Evolutionary conservation across 2,888 invertebrate species (phyloP), one percentile per base, ranked within the genome.

Genomic region (Athetis lepigone): DNA sequence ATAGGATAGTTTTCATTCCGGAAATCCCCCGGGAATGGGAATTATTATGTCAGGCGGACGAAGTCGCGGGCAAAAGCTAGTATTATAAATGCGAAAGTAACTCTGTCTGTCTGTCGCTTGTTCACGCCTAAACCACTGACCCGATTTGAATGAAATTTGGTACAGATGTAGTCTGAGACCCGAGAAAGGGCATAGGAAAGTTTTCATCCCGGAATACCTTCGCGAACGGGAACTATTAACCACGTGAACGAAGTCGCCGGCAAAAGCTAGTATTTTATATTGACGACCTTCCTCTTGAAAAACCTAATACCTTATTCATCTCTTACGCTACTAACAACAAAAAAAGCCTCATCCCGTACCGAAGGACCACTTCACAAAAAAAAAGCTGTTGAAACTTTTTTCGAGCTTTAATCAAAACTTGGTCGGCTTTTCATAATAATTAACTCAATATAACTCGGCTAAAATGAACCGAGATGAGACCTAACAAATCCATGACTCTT

Each of bases 321-420:
- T 67, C 8, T n/a, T 27, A 27, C 11, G 27, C 33, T 27, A 25
- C 19, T 4, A 11, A 18, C 8, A 61, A 33, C 29, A 55, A 66
- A 47, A 43, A 16, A 8, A 2, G 18, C 6, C 5, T 13, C 2
- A 4, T n/a, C 13, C 7, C n/a, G n/a, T 9, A 36, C 40, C 29
- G 2, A 55, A 75, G 45, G 46, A 75, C 50, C 54, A 42, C 19
- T 50, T 36, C 13, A 4, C 9, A 37, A 49, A 50, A 59, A 63
- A 37, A 42, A 70, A 21, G 9, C 0, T 18, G 33, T n/a, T 9
- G 16, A 42, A 57, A 71, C 43, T 63, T 63, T 40, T 40, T 23
- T 9, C 19, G 0, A 37, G 37, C 27, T 76, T 76, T 71, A 72
- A 72, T 72, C 71, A 71, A 71, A 72, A 76, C 54, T 72, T 76